Conservation (phyloP, 2,797 vertebrate genomes). For the Pangasius sanitwongsei region DNA sequence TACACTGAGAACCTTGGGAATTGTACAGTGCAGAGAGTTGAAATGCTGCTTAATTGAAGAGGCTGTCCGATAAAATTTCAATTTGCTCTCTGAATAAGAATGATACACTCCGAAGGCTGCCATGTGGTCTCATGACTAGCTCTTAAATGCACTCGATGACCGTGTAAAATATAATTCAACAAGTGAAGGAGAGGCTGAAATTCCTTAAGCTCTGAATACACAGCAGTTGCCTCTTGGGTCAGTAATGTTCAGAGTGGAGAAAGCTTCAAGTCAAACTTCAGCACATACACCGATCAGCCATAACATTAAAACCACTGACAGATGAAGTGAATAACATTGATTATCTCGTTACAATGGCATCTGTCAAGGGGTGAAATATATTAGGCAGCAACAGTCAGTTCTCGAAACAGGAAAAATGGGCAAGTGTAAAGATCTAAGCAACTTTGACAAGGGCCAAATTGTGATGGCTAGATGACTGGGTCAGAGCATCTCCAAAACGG, state of each 20-base stretch:
- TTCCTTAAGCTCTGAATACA: conserved; percentile 1
- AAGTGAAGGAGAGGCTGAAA: not conserved
- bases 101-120: conserved; percentile 19
- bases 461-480: too few relatives aligned
- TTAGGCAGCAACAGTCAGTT: too few relatives aligned
- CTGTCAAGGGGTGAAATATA: too few relatives aligned
- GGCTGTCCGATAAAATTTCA: conserved; percentile 41
- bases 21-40: conserved; percentile 31
- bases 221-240: not conserved
- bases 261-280: not conserved
- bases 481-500: too few relatives aligned
- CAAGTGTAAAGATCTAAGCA: too few relatives aligned
- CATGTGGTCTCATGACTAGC: not conserved
- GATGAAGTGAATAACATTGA: too few relatives aligned
- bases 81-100: conserved; percentile 26
- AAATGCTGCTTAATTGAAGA: conserved; percentile 40
- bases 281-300: not conserved
- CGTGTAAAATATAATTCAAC: not conserved
- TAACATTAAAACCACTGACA: too few relatives aligned
- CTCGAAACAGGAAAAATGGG: too few relatives aligned
- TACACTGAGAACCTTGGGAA: conserved; percentile 50
- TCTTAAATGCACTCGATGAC: conserved; percentile 11
- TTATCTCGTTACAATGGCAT: too few relatives aligned
- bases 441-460: too few relatives aligned
- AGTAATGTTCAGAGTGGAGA: not conserved